phyloP scores from a whole-genome alignment of 1,140 invertebrate species.

The Conus ventricosus region DNA sequence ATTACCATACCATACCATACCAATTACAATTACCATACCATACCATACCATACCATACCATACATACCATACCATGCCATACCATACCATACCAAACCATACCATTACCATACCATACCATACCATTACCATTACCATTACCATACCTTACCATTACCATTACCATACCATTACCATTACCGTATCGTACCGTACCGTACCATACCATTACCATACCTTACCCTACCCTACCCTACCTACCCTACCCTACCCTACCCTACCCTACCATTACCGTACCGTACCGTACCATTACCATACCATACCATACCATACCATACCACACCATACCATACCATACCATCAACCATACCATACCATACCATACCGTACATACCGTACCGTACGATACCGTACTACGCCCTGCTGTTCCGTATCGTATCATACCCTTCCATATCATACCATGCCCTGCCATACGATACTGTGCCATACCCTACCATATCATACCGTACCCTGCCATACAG shows the following conservation, averaged over 20 bases:
- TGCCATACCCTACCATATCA: constrained; percentile 53
- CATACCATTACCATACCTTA: constrained; percentile 50
- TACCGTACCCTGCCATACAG: background rate
- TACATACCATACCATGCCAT: constrained; percentile 23
- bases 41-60: background rate
- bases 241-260: constrained; percentile 31
- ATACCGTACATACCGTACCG: constrained; percentile 50
- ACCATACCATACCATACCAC: constrained; percentile 43
- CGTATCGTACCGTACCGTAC: constrained; percentile 53
- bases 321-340: constrained; percentile 42
- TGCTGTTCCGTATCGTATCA: constrained; percentile 54
- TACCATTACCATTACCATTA: constrained; percentile 55
- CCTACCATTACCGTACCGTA: background rate
- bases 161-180: constrained; percentile 48
- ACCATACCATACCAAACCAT: constrained; percentile 43
- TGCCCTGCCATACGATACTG: constrained; percentile 50
- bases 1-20: constrained; percentile 40
- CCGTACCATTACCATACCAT: constrained; percentile 34
- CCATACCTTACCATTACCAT: constrained; percentile 53
- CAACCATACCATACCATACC: constrained; percentile 42
- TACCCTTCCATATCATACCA: constrained; percentile 56
- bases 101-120: constrained; percentile 49
- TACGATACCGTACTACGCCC: constrained; percentile 58
- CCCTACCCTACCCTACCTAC: constrained; percentile 48
- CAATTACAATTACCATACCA: constrained; percentile 41